Evolutionary conservation across 2,888 invertebrate genomes (phyloP), one percentile per base, ranked within the genome.

Genomic region (Cheilosia vulpina): DNA sequence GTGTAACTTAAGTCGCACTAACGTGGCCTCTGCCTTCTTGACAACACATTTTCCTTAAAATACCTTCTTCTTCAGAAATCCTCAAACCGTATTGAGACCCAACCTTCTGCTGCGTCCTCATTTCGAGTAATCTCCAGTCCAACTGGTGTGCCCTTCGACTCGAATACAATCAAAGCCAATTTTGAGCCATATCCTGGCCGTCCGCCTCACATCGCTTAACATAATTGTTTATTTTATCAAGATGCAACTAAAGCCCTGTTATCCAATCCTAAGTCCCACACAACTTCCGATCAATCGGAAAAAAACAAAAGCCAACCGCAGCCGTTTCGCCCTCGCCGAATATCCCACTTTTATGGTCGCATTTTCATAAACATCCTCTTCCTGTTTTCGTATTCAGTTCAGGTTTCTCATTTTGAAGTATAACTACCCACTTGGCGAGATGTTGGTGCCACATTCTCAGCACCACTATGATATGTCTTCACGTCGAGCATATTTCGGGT

Each of bases 291-390:
- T 72, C 55, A 77, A 63, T 63, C 62, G 17, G 9, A 31, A 63
- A 68, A 31, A 63, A 68, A 60, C 76, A 72, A 71, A 62, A 52
- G 52, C 17, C 66, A 63, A 52, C 55, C 27, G 13, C 69, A 63
- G 53, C 31, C 17, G 17, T 13, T 9, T 9, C 53, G 45, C 17
- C 47, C 19, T 7, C 13, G 38, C 38, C 13, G 4, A 71, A 15
- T n/a, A 78, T 38, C 38, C 13, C 77, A 77, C 69, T 77, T 78
- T 78, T 63, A 78, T 71, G 63, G 45, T 72, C 72, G 66, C 72
- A 72, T 72, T 79, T 79, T 72, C 58, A 79, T 79, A 79, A 79
- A 79, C 79, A 79, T 79, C 79, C 79, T 79, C 79, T 72, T 79
- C 79, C 79, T 79, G 72, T 79, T 79, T 79, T 79, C 52, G 72